These are phyloP conservation scores for Camponotus fellah DNA, from an alignment of 2,888 invertebrate genomes.

Conservation along the genomic window DNA sequence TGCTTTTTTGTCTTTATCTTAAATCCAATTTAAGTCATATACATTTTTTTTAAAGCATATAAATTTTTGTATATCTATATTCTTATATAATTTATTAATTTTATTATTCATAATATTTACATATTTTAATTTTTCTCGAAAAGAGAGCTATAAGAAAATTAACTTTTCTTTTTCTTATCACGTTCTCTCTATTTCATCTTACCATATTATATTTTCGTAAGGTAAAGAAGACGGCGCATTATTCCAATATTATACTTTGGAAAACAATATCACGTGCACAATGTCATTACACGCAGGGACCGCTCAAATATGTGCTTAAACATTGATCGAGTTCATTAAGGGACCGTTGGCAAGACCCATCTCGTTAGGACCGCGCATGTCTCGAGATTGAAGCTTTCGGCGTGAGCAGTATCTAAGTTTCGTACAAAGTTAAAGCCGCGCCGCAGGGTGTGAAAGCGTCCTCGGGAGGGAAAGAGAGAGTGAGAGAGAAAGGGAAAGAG, in stretches of 20 bases:
- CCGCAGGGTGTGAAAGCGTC: constrained; percentile 70
- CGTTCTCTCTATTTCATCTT: background rate
- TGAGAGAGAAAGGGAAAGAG: constrained; percentile 36
- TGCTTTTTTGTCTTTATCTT: background rate
- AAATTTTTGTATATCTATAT: background rate
- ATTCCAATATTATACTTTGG: constrained; percentile 8
- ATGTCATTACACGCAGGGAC: constrained; percentile 13
- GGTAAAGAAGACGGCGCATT: background rate
- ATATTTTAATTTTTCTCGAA: background rate
- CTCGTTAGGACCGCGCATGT: constrained; percentile 70
- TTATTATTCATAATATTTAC: background rate
- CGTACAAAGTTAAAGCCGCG: constrained; percentile 68
- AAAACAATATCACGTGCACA: background rate
- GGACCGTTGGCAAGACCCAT: constrained; percentile 60
- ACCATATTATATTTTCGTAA: too few species aligned
- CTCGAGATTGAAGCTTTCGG: constrained; percentile 70
- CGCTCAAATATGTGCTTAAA: constrained; percentile 25
- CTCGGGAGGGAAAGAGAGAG: constrained; percentile 58
- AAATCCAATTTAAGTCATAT: background rate
- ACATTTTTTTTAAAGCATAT: background rate
- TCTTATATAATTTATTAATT: background rate
- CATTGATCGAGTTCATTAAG: constrained; percentile 49
- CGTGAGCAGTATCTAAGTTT: constrained; percentile 67
- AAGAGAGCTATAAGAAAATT: background rate
- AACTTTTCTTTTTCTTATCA: background rate